Base-by-base conservation (phyloP, 1,140 invertebrate species). In the Brachionus rubens region DNA sequence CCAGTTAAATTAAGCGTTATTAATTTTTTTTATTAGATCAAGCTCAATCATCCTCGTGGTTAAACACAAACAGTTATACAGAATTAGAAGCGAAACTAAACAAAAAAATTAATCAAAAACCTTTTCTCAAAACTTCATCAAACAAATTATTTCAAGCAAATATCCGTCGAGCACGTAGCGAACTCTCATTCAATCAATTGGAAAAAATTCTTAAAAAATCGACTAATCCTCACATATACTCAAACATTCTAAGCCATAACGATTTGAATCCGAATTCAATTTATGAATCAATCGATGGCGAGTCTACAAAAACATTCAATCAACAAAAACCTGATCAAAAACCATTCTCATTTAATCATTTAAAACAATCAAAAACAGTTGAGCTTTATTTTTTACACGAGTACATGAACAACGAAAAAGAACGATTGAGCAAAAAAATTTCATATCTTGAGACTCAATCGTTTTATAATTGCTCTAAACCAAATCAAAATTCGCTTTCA, bases 251-350 rank as follows among this genome's bases (percentile, higher is more conserved):
- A 10, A 65, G 30, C 26, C 36, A 65, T 2, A 28, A 65, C 0
- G 59, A 65, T 21, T 7, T 28, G 12, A 65, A 65, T n/a, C 59
- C 59, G 5, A 65, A 65, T 28, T 65, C 59, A 28, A 65, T 65
- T 1, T 65, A 65, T 19, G 59, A 65, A 24, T 65, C 59, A 65
- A 65, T 65, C 21, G 59, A 65, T 65, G 59, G 59, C 36, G 59
- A 65, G 24, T 65, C 59, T 0, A 28, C 9, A 24, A 65, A 65
- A 41, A 65, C 54, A 59, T 59, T 59, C 36, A 33, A 36, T 36
- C 33, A 10, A 4, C 54, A 33, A 28, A 59, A 36, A 54, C 33
- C 52, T 9, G 52, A 54, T 2, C 52, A 28, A 40, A 59, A 36
- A 21, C 26, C 33, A 9, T 5, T 3, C 33, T 9, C 3, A 46